Base-by-base conservation (phyloP, 2,888 invertebrate genomes). In the Ethmia dodecea region DNA sequence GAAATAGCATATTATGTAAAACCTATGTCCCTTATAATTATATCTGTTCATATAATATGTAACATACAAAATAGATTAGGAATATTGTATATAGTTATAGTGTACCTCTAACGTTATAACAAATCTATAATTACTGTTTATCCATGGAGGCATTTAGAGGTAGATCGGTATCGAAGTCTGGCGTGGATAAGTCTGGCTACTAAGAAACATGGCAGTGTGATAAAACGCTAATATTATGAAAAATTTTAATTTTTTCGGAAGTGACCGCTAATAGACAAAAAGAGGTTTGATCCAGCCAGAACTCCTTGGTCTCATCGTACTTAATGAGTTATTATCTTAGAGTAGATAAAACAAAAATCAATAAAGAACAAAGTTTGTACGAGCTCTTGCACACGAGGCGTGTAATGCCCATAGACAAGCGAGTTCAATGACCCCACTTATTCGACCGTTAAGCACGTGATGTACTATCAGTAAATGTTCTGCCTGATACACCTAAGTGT, bases 81-180 rank as follows among this genome's bases (percentile, higher is more conserved):
- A 50, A 43, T 58, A 51, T 49, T 57, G 60, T 62, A 13, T 27
- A 63, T 57, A 57, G 62, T 64, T 73, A 69, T 56, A 62, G 52
- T 61, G 62, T 60, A 45, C n/a, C n/a, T n/a, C n/a, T n/a, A n/a
- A n/a, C n/a, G 55, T 54, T 42, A 47, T 68, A 78, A 81, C 76
- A 77, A 72, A 70, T 65, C 61, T 78, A 37, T 73, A 68, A 60
- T 68, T 55, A 74, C 60, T 71, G 71, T 61, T 22, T 67, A 67
- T 59, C 59, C 54, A 66, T 71, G 72, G 76, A 83, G 83, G 79
- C 78, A 71, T 73, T 67, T 69, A 68, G 84, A 84, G 84, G 84
- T 84, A 84, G 84, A 63, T 83, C 63, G 81, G 74, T 78, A 68
- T n/a, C n/a, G n/a, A n/a, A n/a, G n/a, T n/a, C n/a, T n/a, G n/a